Evolutionary conservation across 2,113 vertebrate species (phyloP).

Genomic region (Takifugu bimaculatus): DNA sequence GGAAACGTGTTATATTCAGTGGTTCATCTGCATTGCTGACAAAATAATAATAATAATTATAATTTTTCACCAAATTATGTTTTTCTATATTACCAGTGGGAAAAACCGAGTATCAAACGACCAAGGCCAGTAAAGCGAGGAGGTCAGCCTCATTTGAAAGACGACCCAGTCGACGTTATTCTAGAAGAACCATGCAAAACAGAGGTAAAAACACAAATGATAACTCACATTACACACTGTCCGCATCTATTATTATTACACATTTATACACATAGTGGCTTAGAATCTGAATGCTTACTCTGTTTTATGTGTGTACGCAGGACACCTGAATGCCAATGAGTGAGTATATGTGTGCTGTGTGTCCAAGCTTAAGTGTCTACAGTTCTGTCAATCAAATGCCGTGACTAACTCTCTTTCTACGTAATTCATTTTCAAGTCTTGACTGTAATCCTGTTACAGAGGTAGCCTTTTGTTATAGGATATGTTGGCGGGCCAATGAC

Average conservation of each 20-base stretch:
- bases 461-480: constrained; percentile 20
- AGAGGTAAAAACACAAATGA: constrained; percentile 75
- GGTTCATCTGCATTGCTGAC: neutral
- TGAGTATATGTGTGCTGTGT: constrained; percentile 41
- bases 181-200: constrained; percentile 85
- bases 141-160: constrained; percentile 93
- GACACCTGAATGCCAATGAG: constrained; percentile 48
- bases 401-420: constrained; percentile 6
- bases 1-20: neutral
- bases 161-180: constrained; percentile 93
- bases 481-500: constrained; percentile 14
- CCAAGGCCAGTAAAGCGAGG: constrained; percentile 92
- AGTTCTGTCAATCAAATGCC: neutral
- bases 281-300: constrained; percentile 1
- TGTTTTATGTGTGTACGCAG: constrained; percentile 55
- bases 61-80: neutral
- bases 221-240: neutral
- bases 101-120: constrained; percentile 99
- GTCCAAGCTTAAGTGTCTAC: too few species aligned
- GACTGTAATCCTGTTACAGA: constrained; percentile 16
- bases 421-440: neutral
- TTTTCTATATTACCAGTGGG: constrained; percentile 75
- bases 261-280: too few species aligned
- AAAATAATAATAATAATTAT: neutral
- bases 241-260: too few species aligned